Base-by-base conservation (phyloP, 1,140 invertebrate species). In the Eriocheir sinensis region DNA sequence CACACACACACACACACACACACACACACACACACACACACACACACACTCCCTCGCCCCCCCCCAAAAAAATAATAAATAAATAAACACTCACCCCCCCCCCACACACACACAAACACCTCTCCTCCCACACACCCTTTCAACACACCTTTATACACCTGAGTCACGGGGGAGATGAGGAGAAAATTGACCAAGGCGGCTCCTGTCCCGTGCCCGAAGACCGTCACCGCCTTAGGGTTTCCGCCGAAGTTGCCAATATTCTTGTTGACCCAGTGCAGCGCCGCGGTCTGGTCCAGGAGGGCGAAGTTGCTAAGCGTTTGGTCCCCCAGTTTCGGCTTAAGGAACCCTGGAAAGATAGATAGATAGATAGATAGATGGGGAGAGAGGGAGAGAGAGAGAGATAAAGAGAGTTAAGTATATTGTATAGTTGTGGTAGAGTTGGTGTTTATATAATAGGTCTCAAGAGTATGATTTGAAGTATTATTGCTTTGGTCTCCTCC, bases 141-240 rank as follows among this genome's bases (percentile, higher is more conserved):
- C 15, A 27, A 27, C 34, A 83, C 38, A 96, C 95, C 95, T 21
- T 88, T 72, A 3, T 95, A 96, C 3, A 79, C 94, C 90, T 96
- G 95, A 44, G 96, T 96, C 17, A 98, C 98, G 0, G 98, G 98
- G 85, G 98, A 99, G 30, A 99, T 97, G 97, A 99, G 98, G 72
- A 99, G 97, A 93, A 99, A 98, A 97, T 98, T 99, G 90, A 99
- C 98, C 96, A 98, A 99, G 44, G 98, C 98, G 0, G 99, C 99
- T 0, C 99, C 99, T 0, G 98, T 99, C 83, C 98, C 99, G 96
- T 99, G 99, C 0, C 99, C 99, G 97, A 99, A 98, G 27, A 99
- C 96, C 0, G 99, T 99, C 2, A 99, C 98, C 0, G 97, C 97
- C 17, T 97, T 96, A 0, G 98, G 97, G 97, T 99, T 97, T 6